phyloP scores from a whole-genome alignment of 2,113 vertebrate species.

The Myiozetetes cayanensis region DNA sequence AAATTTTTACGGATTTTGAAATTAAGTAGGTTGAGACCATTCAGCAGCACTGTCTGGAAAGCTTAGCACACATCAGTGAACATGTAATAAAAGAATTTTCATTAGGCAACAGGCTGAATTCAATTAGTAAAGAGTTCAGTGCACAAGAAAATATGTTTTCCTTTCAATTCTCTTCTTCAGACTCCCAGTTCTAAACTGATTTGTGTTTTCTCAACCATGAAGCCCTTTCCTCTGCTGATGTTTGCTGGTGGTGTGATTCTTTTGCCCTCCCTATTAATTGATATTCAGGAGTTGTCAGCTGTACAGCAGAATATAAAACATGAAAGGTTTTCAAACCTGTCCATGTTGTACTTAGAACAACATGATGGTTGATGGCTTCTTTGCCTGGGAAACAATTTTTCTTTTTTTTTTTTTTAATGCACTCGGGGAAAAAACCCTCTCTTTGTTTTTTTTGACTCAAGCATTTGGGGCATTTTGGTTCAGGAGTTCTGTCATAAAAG shows the following conservation, averaged over 20 bases:
- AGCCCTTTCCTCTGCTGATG: not conserved
- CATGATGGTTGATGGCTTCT: not conserved
- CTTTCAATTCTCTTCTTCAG: slow-evolving; percentile 25
- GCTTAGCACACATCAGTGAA: slow-evolving; percentile 20
- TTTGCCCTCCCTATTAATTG: slow-evolving; percentile 6
- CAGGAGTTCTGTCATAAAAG: not conserved
- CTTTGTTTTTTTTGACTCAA: not conserved
- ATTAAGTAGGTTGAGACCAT: not conserved
- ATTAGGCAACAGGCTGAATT: slow-evolving; percentile 30
- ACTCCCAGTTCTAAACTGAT: not conserved
- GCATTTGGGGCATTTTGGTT: not conserved
- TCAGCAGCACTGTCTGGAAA: slow-evolving; percentile 36
- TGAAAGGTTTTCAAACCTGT: slow-evolving; percentile 1
- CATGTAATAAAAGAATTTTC: not conserved
- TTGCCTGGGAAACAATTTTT: not conserved
- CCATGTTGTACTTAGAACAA: not conserved
- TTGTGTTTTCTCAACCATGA: slow-evolving; percentile 24
- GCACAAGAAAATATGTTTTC: slow-evolving; percentile 51
- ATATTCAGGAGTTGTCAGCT: not conserved
- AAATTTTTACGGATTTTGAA: not conserved
- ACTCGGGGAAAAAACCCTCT: not conserved
- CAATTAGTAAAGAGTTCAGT: slow-evolving; percentile 31
- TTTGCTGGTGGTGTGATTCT: slow-evolving; percentile 35
- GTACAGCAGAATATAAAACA: slow-evolving; percentile 5
- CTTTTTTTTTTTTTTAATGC: not conserved